These are phyloP conservation scores for Semnornis frantzii DNA, from an alignment of 2,113 vertebrate genomes.

Conservation along the genomic window DNA sequence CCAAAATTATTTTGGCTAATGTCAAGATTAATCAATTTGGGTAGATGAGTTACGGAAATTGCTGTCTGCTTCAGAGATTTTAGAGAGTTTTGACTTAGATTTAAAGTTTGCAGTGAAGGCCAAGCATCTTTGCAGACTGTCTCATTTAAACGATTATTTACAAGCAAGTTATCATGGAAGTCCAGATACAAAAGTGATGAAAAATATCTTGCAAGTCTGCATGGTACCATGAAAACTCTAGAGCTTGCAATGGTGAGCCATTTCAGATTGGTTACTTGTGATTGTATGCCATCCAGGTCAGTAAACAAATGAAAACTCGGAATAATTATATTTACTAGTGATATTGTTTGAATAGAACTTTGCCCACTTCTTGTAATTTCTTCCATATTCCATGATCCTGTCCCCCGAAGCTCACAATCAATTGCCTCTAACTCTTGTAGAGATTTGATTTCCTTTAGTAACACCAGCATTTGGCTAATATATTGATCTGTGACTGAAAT, in stretches of 20 bases:
- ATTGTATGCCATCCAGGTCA: slow-evolving; percentile 1
- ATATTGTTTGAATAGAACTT: slow-evolving; percentile 13
- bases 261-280: slow-evolving; percentile 38
- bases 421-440: slow-evolving; percentile 60
- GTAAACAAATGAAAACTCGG: slow-evolving; percentile 60
- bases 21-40: slow-evolving; percentile 69
- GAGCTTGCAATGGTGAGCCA: slow-evolving; percentile 68
- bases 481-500: slow-evolving; percentile 18
- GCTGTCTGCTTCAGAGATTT: background rate
- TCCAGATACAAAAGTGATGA: slow-evolving; percentile 79
- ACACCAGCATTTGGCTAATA: background rate
- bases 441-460: slow-evolving; percentile 16
- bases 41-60: background rate
- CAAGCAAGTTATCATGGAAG: slow-evolving; percentile 78
- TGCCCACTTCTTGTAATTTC: background rate
- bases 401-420: slow-evolving; percentile 59
- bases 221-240: slow-evolving; percentile 78
- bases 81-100: slow-evolving; percentile 80
- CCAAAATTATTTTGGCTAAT: slow-evolving; percentile 80
- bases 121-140: slow-evolving; percentile 61
- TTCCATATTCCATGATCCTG: background rate
- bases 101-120: slow-evolving; percentile 71
- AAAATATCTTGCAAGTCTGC: slow-evolving; percentile 25
- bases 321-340: slow-evolving; percentile 45
- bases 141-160: slow-evolving; percentile 64